Evolutionary conservation across 2,888 invertebrate genomes (phyloP).

Genomic region (Heliconius aoede): DNA sequence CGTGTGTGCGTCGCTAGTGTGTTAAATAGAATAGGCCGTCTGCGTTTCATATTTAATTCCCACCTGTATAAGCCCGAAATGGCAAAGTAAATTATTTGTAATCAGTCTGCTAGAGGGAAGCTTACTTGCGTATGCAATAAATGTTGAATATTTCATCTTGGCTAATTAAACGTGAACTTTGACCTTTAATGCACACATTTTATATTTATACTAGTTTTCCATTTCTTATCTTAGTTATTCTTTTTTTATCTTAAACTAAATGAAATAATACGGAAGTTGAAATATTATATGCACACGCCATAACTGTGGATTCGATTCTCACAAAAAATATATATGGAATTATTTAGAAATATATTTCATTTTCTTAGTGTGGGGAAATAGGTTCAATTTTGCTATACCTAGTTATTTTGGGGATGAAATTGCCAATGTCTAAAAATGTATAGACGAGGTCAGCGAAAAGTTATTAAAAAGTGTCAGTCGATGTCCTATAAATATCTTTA

Average conservation of each 20-base stretch:
- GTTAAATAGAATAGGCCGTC: slow-evolving; percentile 7
- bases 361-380: too few relatives aligned
- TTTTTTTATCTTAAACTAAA: too few relatives aligned
- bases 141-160: slow-evolving; percentile 29
- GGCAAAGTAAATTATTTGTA: slow-evolving; percentile 29
- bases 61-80: slow-evolving; percentile 22
- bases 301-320: too few relatives aligned
- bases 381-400: too few relatives aligned
- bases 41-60: slow-evolving; percentile 26
- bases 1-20: background rate
- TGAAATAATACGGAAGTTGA: too few relatives aligned
- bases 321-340: too few relatives aligned
- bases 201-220: background rate
- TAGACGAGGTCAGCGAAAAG: background rate
- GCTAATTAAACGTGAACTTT: slow-evolving; percentile 29
- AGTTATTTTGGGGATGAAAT: background rate
- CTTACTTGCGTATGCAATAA: slow-evolving; percentile 26
- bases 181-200: background rate
- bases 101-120: slow-evolving; percentile 24
- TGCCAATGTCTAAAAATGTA: slow-evolving; percentile 3
- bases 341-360: too few relatives aligned
- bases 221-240: too few relatives aligned
- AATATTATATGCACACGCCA: too few relatives aligned
- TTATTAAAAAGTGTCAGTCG: slow-evolving; percentile 11
- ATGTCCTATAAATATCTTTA: slow-evolving; percentile 2